Percentiles rank a stretch among this genome's conserved stretches.
Conservation (phyloP, 2,888 invertebrate genomes). For the Hemistola chrysoprasaria region DNA sequence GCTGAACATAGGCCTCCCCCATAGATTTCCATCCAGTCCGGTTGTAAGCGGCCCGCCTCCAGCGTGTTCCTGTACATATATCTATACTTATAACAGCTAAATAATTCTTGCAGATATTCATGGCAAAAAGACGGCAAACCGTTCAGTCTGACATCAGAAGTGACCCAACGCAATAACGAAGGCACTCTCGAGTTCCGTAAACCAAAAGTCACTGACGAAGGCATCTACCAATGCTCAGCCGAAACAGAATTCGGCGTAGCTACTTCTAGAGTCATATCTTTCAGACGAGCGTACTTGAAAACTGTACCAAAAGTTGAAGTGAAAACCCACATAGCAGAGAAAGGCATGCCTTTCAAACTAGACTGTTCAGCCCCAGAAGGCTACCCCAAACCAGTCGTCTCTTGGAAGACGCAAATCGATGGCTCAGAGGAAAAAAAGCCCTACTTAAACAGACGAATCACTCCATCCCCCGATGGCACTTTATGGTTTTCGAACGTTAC, state of each 20-base stretch:
- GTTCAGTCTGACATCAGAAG: slow-evolving; percentile 34
- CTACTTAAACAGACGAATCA: slow-evolving; percentile 46
- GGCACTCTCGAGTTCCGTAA: slow-evolving; percentile 53
- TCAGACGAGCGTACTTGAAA: slow-evolving; percentile 47
- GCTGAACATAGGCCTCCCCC: too few species aligned
- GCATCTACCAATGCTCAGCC: slow-evolving; percentile 57
- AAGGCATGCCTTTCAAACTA: slow-evolving; percentile 57
- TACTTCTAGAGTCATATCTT: slow-evolving; percentile 44
- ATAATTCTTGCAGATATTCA: slow-evolving; percentile 43
- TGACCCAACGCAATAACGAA: slow-evolving; percentile 44
- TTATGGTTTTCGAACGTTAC: slow-evolving; percentile 61
- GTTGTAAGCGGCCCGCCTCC: too few species aligned
- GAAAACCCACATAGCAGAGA: slow-evolving; percentile 48
- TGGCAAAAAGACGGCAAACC: slow-evolving; percentile 57
- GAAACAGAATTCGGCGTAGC: slow-evolving; percentile 50
- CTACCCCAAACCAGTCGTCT: slow-evolving; percentile 57
- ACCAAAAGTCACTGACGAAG: slow-evolving; percentile 51
- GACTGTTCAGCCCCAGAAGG: slow-evolving; percentile 53
- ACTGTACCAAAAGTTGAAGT: slow-evolving; percentile 33
- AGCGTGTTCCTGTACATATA: too few species aligned
- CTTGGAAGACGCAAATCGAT: slow-evolving; percentile 53
- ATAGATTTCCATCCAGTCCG: too few species aligned
- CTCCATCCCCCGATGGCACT: slow-evolving; percentile 53
- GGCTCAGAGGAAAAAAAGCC: slow-evolving; percentile 35
- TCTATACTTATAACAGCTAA: neutral